A percentile compares a stretch with the other conserved stretches of the same genome.
These are phyloP conservation scores for Phyllotreta striolata DNA, from an alignment of 2,888 invertebrate genomes.

Conservation along the genomic window DNA sequence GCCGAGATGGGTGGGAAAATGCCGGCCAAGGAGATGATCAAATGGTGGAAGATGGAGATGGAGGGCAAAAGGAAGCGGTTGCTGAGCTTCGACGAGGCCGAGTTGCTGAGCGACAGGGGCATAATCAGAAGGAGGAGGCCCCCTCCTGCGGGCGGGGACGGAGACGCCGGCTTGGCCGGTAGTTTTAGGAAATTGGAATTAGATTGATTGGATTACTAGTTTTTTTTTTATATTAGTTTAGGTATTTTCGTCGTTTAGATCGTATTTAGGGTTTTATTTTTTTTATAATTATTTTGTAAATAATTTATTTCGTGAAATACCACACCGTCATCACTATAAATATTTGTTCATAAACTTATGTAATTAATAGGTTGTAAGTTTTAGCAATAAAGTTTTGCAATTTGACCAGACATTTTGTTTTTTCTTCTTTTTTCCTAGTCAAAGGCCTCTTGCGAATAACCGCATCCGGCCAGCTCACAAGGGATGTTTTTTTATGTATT, in stretches of 20 bases:
- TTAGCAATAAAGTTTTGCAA: too few species aligned
- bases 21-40: conserved; percentile 75
- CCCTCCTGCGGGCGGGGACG: conserved; percentile 47
- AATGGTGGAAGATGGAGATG: conserved; percentile 71
- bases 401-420: too few species aligned
- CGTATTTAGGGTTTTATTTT: too few species aligned
- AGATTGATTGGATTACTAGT: conserved; percentile 57
- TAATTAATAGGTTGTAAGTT: too few species aligned
- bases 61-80: conserved; percentile 67
- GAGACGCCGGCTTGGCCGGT: conserved; percentile 59
- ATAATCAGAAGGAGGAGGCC: conserved; percentile 60
- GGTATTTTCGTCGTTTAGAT: background rate
- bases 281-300: too few species aligned
- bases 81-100: conserved; percentile 70
- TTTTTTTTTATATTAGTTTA: background rate
- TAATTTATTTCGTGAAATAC: background rate
- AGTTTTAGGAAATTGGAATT: conserved; percentile 77
- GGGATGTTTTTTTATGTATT: too few species aligned
- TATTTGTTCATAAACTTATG: too few species aligned
- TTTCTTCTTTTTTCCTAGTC: too few species aligned
- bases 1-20: conserved; percentile 76
- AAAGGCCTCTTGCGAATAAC: too few species aligned
- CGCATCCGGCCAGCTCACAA: too few species aligned
- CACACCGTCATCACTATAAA: background rate
- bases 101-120: conserved; percentile 71